Evolutionary conservation across 2,888 invertebrate genomes (phyloP), one percentile per base, ranked within the genome.

Genomic region (Athalia circularis): DNA sequence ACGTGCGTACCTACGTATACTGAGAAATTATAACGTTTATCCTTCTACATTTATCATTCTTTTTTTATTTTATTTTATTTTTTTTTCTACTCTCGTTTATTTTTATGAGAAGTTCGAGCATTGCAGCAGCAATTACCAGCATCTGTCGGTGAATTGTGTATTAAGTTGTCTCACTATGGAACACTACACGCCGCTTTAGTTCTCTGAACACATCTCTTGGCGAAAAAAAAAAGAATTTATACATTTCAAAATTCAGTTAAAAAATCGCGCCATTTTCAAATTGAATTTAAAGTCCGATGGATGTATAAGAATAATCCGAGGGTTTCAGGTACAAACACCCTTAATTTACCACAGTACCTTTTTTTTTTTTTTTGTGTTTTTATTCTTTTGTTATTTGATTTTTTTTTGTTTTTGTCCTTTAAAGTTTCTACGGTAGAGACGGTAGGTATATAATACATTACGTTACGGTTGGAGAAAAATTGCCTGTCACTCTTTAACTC

Each of bases 61-160:
- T 72, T 59, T 72, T 59, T 59, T n/a, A n/a, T n/a, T 59, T 45
- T 47, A 45, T n/a, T 47, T 43, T 72, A n/a, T 72, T 57, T 13
- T 62, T 13, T 62, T 3, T 13, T 5, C 62, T 15, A 5, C 8
- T 62, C 13, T 62, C 15, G 8, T 62, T 62, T 6, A n/a, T 72
- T 64, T 5, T 68, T 29, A 54, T 15, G 45, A 11, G 43, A 59
- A 72, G 57, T 72, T 59, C 72, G 47, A 64, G 45, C 64, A 62
- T 50, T 62, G 43, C 62, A 59, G 11, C 61, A 43, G 75, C 75
- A 61, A 75, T 75, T 75, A 75, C 75, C 75, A 62, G 11, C 75
- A 75, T 62, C 75, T 75, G 75, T 62, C 62, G 5, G 75, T 75
- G 75, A 75, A 75, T 75, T 75, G 75, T 75, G 75, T 64, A 75